Conservation (phyloP, 2,113 vertebrate species). For the Tragulus kanchil region DNA sequence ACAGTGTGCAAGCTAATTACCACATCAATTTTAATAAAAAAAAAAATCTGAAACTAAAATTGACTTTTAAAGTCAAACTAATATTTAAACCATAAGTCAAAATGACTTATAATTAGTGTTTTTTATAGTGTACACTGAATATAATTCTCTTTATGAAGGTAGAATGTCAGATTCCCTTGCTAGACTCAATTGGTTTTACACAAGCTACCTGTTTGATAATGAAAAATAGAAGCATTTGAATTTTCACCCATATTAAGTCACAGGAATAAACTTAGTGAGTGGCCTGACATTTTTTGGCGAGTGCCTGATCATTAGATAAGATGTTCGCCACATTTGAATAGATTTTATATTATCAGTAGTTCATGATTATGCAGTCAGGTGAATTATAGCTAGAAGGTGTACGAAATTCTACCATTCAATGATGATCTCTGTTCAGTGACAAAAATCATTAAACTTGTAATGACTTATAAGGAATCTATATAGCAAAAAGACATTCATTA, state of each 20-base stretch:
- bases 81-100: background rate
- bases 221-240: background rate
- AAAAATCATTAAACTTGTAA: slow-evolving; percentile 43
- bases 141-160: background rate
- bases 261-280: background rate
- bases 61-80: slow-evolving; percentile 13
- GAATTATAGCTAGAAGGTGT: background rate
- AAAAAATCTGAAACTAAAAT: slow-evolving; percentile 19
- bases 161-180: background rate
- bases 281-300: background rate
- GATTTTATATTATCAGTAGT: background rate
- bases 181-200: slow-evolving; percentile 18
- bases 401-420: background rate
- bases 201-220: background rate
- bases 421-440: background rate
- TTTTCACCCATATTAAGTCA: background rate
- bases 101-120: background rate
- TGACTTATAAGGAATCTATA: background rate
- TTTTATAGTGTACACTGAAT: background rate
- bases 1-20: background rate
- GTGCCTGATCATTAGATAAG: background rate
- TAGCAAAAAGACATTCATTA: background rate
- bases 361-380: background rate
- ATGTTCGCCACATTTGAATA: background rate
- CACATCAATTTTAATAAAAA: background rate